These are phyloP conservation scores for Magallana nippona DNA, from an alignment of 2,888 invertebrate species.

Conservation along the genomic window DNA sequence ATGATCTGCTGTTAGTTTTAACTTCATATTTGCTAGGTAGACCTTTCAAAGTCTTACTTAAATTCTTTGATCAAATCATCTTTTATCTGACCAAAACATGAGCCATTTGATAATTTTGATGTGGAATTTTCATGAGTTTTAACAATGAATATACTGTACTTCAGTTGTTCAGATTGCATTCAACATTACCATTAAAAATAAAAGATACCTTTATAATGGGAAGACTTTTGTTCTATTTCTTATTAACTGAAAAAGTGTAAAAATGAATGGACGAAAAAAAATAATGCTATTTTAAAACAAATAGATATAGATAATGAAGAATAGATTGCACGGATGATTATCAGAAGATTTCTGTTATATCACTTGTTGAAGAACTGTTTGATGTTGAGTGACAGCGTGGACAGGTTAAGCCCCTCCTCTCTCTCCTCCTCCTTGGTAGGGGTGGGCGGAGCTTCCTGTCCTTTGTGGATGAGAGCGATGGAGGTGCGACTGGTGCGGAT, in stretches of 20 bases:
- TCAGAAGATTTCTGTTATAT: background rate
- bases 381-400: constrained; percentile 49
- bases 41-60: background rate
- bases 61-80: background rate
- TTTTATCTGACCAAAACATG: background rate
- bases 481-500: constrained; percentile 90
- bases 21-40: background rate
- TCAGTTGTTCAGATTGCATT: background rate
- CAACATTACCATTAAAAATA: constrained; percentile 2
- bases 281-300: too few species aligned
- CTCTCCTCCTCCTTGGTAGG: constrained; percentile 7
- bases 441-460: background rate
- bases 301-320: background rate
- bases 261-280: too few species aligned
- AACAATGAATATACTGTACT: too few species aligned
- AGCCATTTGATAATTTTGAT: too few species aligned
- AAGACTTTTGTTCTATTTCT: background rate
- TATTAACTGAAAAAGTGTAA: background rate
- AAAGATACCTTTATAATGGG: background rate
- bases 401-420: constrained; percentile 36
- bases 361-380: constrained; percentile 49
- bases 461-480: constrained; percentile 65
- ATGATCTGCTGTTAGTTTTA: background rate
- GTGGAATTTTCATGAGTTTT: too few species aligned
- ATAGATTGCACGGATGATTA: constrained; percentile 5